These are phyloP conservation scores for Shargacucullia verbasci DNA, from an alignment of 2,888 invertebrate genomes.

Conservation along the genomic window DNA sequence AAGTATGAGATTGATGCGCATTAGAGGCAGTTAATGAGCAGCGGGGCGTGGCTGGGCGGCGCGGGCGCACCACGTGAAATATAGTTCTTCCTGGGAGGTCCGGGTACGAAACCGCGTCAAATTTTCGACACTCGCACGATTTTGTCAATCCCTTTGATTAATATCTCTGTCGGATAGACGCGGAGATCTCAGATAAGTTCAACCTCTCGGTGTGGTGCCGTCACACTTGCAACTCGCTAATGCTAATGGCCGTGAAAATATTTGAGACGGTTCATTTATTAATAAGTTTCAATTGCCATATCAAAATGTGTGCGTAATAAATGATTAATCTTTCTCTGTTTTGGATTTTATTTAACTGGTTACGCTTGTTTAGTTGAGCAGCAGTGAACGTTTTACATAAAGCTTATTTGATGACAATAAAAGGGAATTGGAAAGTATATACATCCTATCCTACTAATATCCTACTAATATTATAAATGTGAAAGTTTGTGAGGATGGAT, in stretches of 20 bases:
- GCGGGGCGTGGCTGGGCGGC: constrained; percentile 78
- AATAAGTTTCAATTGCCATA: constrained; percentile 55
- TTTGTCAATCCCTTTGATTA: constrained; percentile 85
- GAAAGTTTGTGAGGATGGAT: too few species aligned
- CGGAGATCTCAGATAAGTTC: constrained; percentile 74
- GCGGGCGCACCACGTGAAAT: constrained; percentile 79
- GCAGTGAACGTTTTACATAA: constrained; percentile 6
- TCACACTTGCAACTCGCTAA: constrained; percentile 59
- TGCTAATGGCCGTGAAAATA: constrained; percentile 60
- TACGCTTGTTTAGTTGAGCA: constrained; percentile 25
- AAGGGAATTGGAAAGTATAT: neutral
- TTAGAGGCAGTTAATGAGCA: constrained; percentile 85
- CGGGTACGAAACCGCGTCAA: constrained; percentile 73
- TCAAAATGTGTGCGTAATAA: constrained; percentile 48
- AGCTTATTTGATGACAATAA: constrained; percentile 11
- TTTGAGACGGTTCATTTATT: constrained; percentile 58
- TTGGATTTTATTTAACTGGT: constrained; percentile 27
- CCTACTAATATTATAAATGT: too few species aligned
- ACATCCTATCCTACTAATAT: too few species aligned
- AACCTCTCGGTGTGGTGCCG: constrained; percentile 58
- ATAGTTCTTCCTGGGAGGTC: constrained; percentile 87
- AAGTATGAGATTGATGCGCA: constrained; percentile 80
- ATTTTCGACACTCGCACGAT: constrained; percentile 88
- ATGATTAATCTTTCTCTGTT: constrained; percentile 42
- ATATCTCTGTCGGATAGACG: constrained; percentile 77